These are phyloP conservation scores for Tympanuchus pallidicinctus DNA, from an alignment of 2,113 vertebrate species.

Conservation along the genomic window DNA sequence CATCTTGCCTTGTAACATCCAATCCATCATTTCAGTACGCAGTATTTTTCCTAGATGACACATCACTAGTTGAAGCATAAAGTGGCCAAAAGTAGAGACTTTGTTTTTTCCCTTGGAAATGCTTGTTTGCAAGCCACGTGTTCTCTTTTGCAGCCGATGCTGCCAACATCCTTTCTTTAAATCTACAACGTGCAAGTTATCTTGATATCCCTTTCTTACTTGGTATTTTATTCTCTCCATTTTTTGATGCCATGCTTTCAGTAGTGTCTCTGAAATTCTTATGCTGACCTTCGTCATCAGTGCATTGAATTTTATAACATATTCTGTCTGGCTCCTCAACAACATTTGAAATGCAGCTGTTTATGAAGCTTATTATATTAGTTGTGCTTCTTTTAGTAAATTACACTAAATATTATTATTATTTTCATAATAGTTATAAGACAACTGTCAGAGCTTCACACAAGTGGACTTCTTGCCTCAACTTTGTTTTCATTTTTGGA, in stretches of 20 bases:
- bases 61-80: background rate
- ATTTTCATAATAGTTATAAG: background rate
- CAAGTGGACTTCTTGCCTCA: background rate
- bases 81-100: background rate
- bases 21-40: slow-evolving; percentile 26
- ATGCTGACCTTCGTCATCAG: background rate
- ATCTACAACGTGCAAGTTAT: background rate
- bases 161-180: background rate
- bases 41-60: slow-evolving; percentile 8
- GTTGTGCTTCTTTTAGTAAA: background rate
- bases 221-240: background rate
- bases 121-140: background rate
- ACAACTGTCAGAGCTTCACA: background rate
- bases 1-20: slow-evolving; percentile 31
- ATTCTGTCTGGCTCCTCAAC: background rate
- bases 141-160: background rate
- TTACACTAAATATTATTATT: background rate
- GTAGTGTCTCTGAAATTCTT: background rate
- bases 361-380: background rate
- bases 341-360: background rate
- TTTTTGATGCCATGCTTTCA: background rate
- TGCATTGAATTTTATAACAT: background rate
- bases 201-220: background rate
- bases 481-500: background rate
- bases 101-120: background rate